Conservation (phyloP, 1,140 invertebrate genomes). For the Parapsyche elsis region DNA sequence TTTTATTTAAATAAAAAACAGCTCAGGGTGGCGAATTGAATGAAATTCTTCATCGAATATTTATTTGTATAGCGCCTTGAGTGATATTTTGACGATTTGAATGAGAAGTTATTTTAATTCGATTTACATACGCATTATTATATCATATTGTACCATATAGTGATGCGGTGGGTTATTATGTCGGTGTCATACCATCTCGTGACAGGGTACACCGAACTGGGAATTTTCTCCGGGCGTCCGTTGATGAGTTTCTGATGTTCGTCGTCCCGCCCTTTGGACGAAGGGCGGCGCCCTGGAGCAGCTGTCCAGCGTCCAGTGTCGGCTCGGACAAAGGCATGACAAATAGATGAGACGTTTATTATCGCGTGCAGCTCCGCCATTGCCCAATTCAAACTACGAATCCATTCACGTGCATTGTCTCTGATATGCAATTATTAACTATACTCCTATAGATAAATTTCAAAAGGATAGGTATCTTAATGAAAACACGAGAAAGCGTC, state of each 20-base stretch:
- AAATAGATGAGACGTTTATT: slow-evolving; percentile 23
- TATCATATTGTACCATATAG: background rate
- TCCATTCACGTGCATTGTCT: too few species aligned
- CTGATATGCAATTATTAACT: too few species aligned
- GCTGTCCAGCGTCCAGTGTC: slow-evolving; percentile 26
- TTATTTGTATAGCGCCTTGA: too few species aligned
- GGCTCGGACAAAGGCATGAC: slow-evolving; percentile 29
- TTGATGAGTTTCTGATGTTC: slow-evolving; percentile 43
- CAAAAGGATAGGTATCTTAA: background rate
- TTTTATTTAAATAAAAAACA: too few species aligned
- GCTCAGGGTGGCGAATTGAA: too few species aligned
- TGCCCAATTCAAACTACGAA: too few species aligned
- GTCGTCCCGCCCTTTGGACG: slow-evolving; percentile 27
- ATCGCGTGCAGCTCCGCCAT: slow-evolving; percentile 26
- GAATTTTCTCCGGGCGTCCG: slow-evolving; percentile 26
- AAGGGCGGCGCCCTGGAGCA: slow-evolving; percentile 33
- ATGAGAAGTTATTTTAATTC: too few species aligned
- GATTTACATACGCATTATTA: too few species aligned
- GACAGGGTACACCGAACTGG: background rate
- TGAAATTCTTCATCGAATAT: too few species aligned
- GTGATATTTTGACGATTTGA: too few species aligned
- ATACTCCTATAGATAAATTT: background rate
- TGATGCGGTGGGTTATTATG: slow-evolving; percentile 6
- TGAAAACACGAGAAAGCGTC: too few species aligned
- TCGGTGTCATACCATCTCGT: slow-evolving; percentile 21